phyloP scores from a whole-genome alignment of 1,140 invertebrate genomes.

The Dermatophagoides farinae region DNA sequence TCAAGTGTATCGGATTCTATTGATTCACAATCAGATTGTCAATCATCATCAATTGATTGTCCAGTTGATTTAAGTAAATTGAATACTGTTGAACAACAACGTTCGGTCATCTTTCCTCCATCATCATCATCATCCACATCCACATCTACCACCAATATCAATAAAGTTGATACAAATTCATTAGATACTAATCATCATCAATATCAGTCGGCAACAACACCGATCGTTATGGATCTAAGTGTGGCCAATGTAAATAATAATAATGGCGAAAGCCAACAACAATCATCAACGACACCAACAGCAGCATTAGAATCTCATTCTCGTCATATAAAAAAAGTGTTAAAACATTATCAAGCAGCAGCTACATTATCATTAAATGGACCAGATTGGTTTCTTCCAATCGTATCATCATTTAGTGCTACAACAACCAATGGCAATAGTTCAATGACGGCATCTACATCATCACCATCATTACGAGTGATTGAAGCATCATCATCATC shows the following conservation, averaged over 20 bases:
- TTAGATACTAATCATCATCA: too few species aligned
- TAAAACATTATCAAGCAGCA: slow-evolving; percentile 76
- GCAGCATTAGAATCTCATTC: slow-evolving; percentile 25
- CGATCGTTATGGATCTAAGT: not conserved
- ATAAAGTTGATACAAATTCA: too few species aligned
- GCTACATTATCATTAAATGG: slow-evolving; percentile 76
- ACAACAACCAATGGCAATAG: not conserved
- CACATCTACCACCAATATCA: too few species aligned
- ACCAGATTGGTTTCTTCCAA: slow-evolving; percentile 35
- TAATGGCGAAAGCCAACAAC: not conserved
- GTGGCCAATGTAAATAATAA: not conserved
- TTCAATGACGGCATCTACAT: not conserved
- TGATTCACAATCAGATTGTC: too few species aligned
- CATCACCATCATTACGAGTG: not conserved
- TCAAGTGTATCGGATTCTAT: too few species aligned
- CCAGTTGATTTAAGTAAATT: too few species aligned
- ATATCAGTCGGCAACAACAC: not conserved
- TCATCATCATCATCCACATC: too few species aligned
- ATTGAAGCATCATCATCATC: not conserved
- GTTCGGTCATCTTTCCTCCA: too few species aligned
- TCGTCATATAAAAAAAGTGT: slow-evolving; percentile 67
- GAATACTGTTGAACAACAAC: too few species aligned
- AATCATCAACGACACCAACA: not conserved
- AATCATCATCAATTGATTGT: too few species aligned
- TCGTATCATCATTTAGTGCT: not conserved